Percentiles rank a stretch among this genome's conserved stretches.
Evolutionary conservation across 2,888 invertebrate species (phyloP).

Genomic region (Tenthredo mesomela): DNA sequence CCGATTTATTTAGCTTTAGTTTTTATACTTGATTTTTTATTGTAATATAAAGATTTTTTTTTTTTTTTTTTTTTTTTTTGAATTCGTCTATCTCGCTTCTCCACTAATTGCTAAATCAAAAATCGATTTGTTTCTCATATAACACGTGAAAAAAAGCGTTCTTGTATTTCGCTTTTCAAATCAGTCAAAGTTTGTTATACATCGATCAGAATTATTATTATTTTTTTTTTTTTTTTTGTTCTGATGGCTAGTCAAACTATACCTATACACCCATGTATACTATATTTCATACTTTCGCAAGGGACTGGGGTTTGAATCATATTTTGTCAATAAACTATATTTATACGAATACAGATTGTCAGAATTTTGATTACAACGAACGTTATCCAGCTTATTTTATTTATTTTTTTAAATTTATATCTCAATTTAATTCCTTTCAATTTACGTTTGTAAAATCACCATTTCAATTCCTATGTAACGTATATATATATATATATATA

Average conservation of each 20-base stretch:
- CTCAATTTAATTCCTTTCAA: not conserved
- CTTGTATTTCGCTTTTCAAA: not conserved
- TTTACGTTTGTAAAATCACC: not conserved
- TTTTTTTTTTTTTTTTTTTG: too few species aligned
- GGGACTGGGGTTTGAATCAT: not conserved
- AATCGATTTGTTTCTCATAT: not conserved
- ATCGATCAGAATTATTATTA: not conserved
- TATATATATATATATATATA: not conserved
- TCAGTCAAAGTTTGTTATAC: not conserved
- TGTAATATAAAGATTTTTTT: too few species aligned
- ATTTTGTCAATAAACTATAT: not conserved
- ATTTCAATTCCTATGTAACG: not conserved
- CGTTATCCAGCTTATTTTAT: not conserved
- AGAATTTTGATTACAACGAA: constrained; percentile 3
- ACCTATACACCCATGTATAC: too few species aligned
- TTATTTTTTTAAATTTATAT: too few species aligned
- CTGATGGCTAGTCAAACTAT: too few species aligned
- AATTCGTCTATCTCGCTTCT: not conserved
- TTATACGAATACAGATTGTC: not conserved
- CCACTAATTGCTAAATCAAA: not conserved
- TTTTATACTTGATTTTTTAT: constrained; percentile 21
- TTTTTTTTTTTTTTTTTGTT: not conserved
- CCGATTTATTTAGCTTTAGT: not conserved
- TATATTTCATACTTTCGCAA: not conserved
- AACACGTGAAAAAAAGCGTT: not conserved